Percentiles rank a stretch among this genome's conserved stretches.
Conservation (phyloP, 2,113 vertebrate genomes). For the Merops nubicus region DNA sequence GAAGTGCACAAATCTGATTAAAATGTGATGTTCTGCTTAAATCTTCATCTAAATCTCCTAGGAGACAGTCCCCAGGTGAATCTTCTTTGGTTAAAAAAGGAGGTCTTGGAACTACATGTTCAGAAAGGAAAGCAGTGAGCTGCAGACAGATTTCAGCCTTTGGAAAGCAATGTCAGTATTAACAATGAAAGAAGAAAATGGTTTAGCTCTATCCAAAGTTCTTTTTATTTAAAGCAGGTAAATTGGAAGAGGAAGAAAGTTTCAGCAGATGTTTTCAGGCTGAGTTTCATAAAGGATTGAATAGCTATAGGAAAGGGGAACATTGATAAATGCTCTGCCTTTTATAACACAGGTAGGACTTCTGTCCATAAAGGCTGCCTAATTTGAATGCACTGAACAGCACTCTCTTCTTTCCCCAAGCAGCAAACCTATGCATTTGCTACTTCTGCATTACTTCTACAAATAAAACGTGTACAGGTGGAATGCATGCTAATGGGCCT, state of each 20-base stretch:
- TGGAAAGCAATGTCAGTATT: slow-evolving; percentile 52
- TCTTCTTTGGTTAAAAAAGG: slow-evolving; percentile 53
- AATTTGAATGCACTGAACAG: slow-evolving; percentile 72
- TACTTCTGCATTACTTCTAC: slow-evolving; percentile 52
- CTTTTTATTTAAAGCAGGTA: slow-evolving; percentile 40
- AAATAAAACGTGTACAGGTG: slow-evolving; percentile 67
- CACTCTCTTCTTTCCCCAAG: slow-evolving; percentile 52
- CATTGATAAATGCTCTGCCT: slow-evolving; percentile 69
- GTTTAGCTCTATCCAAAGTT: slow-evolving; percentile 33
- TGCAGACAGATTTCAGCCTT: slow-evolving; percentile 41
- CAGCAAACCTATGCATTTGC: slow-evolving; percentile 62
- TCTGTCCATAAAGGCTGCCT: slow-evolving; percentile 70
- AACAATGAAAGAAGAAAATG: slow-evolving; percentile 59
- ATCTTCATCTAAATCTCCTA: slow-evolving; percentile 48
- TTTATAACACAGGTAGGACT: slow-evolving; percentile 69
- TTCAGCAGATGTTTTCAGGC: slow-evolving; percentile 62
- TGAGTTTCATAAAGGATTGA: slow-evolving; percentile 74
- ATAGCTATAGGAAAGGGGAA: slow-evolving; percentile 69
- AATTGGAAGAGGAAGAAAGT: slow-evolving; percentile 13
- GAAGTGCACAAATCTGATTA: slow-evolving; percentile 51
- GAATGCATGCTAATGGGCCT: slow-evolving; percentile 55
- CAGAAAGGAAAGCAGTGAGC: slow-evolving; percentile 49
- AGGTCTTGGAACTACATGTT: slow-evolving; percentile 65
- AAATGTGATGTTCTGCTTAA: slow-evolving; percentile 57
- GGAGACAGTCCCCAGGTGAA: slow-evolving; percentile 50